A percentile compares a stretch with the other conserved stretches of the same genome.
Evolutionary conservation across 1,140 invertebrate species (phyloP).

Genomic region (Asobara japonica): DNA sequence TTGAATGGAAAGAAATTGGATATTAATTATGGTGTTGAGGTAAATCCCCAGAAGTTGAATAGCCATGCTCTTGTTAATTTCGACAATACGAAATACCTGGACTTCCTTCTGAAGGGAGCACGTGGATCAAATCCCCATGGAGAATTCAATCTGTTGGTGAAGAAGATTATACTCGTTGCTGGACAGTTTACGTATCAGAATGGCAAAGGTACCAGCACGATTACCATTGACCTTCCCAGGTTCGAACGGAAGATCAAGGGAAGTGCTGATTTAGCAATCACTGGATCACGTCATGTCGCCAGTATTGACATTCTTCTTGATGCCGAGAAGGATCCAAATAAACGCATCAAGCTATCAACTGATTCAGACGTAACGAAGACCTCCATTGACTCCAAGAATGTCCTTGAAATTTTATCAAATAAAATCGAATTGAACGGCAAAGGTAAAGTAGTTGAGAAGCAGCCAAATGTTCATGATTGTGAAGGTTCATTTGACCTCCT

Average conservation of each 20-base stretch:
- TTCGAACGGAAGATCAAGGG: constrained; percentile 71
- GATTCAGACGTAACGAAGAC: constrained; percentile 68
- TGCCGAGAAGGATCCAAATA: constrained; percentile 75
- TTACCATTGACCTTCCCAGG: constrained; percentile 63
- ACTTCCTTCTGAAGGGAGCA: constrained; percentile 65
- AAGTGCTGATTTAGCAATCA: constrained; percentile 68
- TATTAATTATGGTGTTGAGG: constrained; percentile 66
- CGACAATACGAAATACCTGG: constrained; percentile 66
- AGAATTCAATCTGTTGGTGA: constrained; percentile 54
- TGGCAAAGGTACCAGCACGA: constrained; percentile 59
- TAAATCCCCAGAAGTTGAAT: constrained; percentile 66
- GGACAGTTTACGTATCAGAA: constrained; percentile 56
- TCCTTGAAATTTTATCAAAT: constrained; percentile 67
- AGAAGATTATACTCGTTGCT: constrained; percentile 54
- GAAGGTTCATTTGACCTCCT: constrained; percentile 66
- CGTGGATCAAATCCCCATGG: constrained; percentile 51
- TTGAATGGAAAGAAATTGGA: constrained; percentile 68
- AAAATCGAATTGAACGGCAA: constrained; percentile 69
- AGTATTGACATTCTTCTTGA: constrained; percentile 73
- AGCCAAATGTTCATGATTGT: constrained; percentile 57
- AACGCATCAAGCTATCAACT: constrained; percentile 73
- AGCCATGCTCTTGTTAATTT: constrained; percentile 65
- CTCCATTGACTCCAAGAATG: constrained; percentile 74
- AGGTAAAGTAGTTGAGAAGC: constrained; percentile 57
- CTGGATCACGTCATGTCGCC: constrained; percentile 68